Evolutionary conservation across 1,140 invertebrate genomes (phyloP).

Genomic region (Luehdorfia chinensis): DNA sequence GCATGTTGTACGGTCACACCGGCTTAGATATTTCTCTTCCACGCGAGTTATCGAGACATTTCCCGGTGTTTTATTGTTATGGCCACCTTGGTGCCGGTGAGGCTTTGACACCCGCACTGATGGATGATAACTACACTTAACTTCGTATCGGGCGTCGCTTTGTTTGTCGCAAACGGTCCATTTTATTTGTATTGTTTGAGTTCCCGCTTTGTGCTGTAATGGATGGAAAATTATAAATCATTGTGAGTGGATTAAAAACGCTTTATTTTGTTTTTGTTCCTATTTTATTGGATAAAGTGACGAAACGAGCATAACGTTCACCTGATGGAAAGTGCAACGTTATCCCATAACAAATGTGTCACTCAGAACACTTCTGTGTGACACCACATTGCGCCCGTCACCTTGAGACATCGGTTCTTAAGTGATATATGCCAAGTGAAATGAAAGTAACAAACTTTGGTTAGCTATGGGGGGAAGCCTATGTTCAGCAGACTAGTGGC

Average conservation of each 20-base stretch:
- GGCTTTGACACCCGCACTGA: slow-evolving; percentile 23
- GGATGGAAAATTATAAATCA: slow-evolving; percentile 11
- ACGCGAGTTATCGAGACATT: slow-evolving; percentile 22
- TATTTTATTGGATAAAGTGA: too few relatives aligned
- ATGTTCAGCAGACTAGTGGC: too few relatives aligned
- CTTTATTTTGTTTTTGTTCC: too few relatives aligned
- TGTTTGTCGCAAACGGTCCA: slow-evolving; percentile 11
- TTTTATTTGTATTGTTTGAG: slow-evolving; percentile 9
- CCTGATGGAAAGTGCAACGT: too few relatives aligned
- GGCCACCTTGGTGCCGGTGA: slow-evolving; percentile 18
- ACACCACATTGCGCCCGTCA: too few relatives aligned
- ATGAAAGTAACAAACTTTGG: too few relatives aligned
- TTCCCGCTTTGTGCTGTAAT: slow-evolving; percentile 5
- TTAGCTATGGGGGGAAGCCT: too few relatives aligned
- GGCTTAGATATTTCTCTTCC: slow-evolving; percentile 31
- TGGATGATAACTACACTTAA: slow-evolving; percentile 22
- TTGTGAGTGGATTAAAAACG: neutral
- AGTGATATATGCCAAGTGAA: too few relatives aligned
- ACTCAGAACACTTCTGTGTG: too few relatives aligned
- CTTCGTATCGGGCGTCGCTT: slow-evolving; percentile 8
- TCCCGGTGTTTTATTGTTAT: slow-evolving; percentile 27
- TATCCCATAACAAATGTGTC: too few relatives aligned
- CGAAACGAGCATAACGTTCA: too few relatives aligned
- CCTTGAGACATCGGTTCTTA: too few relatives aligned
- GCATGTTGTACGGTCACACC: slow-evolving; percentile 5